Evolutionary conservation across 1,140 invertebrate species (phyloP).

Genomic region (Drosophila funebris): DNA sequence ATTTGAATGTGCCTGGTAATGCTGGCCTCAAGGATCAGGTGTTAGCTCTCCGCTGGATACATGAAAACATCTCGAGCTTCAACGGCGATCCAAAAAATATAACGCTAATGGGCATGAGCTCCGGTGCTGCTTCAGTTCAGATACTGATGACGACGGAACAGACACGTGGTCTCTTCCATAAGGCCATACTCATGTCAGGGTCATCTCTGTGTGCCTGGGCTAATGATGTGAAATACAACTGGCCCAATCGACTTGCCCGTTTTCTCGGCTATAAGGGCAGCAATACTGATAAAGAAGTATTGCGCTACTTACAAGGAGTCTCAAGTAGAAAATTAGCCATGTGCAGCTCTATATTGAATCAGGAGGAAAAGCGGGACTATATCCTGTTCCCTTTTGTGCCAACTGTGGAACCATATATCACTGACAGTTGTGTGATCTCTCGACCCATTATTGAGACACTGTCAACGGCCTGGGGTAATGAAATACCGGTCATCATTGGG

Average conservation of each 20-base stretch:
- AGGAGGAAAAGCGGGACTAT: constrained; percentile 36
- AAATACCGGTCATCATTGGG: constrained; percentile 83
- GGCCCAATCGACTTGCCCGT: constrained; percentile 55
- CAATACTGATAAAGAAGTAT: constrained; percentile 67
- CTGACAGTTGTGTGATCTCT: constrained; percentile 63
- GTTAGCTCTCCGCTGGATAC: constrained; percentile 79
- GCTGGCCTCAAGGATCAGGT: constrained; percentile 84
- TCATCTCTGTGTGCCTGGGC: constrained; percentile 83
- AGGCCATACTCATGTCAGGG: constrained; percentile 86
- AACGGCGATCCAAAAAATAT: constrained; percentile 79
- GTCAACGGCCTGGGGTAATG: constrained; percentile 72
- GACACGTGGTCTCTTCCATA: constrained; percentile 85
- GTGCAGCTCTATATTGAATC: constrained; percentile 14
- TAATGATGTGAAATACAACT: constrained; percentile 16
- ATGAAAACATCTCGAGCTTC: constrained; percentile 72
- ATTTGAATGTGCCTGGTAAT: constrained; percentile 75
- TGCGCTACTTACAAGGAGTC: constrained; percentile 74
- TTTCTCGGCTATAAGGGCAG: constrained; percentile 67
- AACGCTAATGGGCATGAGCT: constrained; percentile 80
- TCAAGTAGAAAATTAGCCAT: constrained; percentile 30
- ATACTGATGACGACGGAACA: constrained; percentile 60
- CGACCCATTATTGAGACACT: constrained; percentile 62
- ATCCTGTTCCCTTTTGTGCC: constrained; percentile 73
- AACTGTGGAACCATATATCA: constrained; percentile 77
- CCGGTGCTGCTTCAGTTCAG: constrained; percentile 66